A percentile compares a stretch with the other conserved stretches of the same genome.
Evolutionary conservation across 2,113 vertebrate genomes (phyloP).

Genomic region (Phainopepla nitens): DNA sequence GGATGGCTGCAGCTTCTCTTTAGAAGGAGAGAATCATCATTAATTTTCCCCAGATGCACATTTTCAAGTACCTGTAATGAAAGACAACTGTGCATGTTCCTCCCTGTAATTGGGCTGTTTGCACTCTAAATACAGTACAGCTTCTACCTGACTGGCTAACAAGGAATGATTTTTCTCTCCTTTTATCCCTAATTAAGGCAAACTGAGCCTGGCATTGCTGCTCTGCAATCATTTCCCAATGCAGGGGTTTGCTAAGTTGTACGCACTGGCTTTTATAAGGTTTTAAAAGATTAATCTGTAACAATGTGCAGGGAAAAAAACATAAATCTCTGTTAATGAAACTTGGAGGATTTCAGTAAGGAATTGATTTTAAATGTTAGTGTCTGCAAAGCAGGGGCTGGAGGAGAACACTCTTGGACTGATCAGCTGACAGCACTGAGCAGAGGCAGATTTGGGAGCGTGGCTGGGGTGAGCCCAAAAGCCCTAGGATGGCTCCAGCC

Average conservation of each 20-base stretch:
- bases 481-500: not conserved
- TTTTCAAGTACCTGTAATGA: constrained; percentile 19
- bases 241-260: not conserved
- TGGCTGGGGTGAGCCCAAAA: not conserved
- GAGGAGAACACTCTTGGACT: not conserved
- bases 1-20: not conserved
- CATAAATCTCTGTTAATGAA: not conserved
- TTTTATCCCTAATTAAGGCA: constrained; percentile 46
- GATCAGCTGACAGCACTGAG: not conserved
- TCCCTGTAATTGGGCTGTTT: not conserved
- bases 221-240: not conserved
- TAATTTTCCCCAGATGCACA: not conserved
- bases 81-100: not conserved
- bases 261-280: not conserved
- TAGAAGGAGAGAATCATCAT: not conserved
- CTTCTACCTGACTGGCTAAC: constrained; percentile 42
- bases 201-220: not conserved
- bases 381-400: not conserved
- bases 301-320: not conserved
- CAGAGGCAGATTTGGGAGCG: fast-evolving
- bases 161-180: constrained; percentile 24
- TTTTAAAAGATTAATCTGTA: not conserved
- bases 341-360: not conserved
- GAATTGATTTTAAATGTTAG: not conserved
- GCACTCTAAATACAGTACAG: not conserved